Conservation (phyloP, 2,113 vertebrate genomes). For the Anoura caudifer region DNA sequence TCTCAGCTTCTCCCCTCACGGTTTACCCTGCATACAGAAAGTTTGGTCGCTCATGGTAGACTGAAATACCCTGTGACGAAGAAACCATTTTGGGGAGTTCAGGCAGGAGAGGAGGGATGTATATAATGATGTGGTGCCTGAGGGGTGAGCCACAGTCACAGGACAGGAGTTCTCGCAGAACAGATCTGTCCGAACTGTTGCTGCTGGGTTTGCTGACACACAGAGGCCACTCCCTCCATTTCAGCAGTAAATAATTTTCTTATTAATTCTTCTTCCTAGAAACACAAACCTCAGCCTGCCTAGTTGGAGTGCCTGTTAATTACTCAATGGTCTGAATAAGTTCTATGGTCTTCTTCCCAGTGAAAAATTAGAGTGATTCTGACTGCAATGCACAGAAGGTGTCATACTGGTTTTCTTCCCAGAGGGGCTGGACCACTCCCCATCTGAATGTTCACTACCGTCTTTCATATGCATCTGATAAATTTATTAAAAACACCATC, state of each 20-base stretch:
- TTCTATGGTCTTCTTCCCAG: conserved; percentile 28
- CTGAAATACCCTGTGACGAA: background rate
- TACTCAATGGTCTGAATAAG: background rate
- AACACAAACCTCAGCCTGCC: conserved; percentile 8
- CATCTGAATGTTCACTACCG: conserved; percentile 74
- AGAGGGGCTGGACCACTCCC: conserved; percentile 64
- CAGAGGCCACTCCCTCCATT: background rate
- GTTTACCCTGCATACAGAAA: background rate
- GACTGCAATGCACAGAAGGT: conserved; percentile 62
- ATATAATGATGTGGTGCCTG: background rate
- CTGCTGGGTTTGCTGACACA: background rate
- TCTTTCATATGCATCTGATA: conserved; percentile 76
- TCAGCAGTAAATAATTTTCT: conserved; percentile 14
- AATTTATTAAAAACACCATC: conserved; percentile 85
- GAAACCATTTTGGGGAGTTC: background rate
- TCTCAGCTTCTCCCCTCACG: background rate
- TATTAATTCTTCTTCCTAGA: conserved; percentile 38
- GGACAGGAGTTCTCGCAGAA: background rate
- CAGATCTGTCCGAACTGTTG: background rate
- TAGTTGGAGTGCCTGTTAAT: conserved; percentile 36
- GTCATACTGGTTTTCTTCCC: conserved; percentile 54
- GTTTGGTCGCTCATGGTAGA: background rate
- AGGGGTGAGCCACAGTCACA: background rate
- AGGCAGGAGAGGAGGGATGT: background rate
- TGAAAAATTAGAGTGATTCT: conserved; percentile 58